These are phyloP conservation scores for Schizopygopsis malacanthus DNA, from an alignment of 2,797 vertebrate genomes.

Conservation along the genomic window DNA sequence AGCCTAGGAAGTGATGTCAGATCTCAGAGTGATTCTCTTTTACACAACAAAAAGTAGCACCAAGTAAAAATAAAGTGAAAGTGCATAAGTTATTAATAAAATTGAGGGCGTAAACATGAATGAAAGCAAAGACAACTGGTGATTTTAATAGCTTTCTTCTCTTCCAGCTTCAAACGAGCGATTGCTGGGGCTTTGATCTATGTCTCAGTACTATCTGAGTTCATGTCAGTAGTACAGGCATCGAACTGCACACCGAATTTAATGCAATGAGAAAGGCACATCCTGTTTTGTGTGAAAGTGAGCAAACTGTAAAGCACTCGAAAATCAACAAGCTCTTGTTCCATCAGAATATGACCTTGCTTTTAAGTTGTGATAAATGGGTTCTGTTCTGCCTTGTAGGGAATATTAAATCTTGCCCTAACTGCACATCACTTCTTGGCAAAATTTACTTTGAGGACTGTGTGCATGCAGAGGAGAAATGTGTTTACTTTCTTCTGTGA, in stretches of 20 bases:
- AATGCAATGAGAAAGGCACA: constrained; percentile 25
- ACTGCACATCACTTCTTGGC: constrained; percentile 40
- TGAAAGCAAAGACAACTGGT: constrained; percentile 51
- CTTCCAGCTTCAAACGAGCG: constrained; percentile 50
- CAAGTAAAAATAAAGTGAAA: not conserved
- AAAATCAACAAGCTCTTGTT: constrained; percentile 38
- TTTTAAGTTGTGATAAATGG: not conserved
- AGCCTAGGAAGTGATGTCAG: constrained; percentile 18
- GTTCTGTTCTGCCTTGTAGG: not conserved
- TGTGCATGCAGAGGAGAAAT: not conserved
- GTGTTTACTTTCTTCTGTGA: constrained; percentile 14
- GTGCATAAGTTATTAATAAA: constrained; percentile 47
- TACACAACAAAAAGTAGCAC: constrained; percentile 13
- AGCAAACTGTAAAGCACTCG: not conserved
- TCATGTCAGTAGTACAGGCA: constrained; percentile 29
- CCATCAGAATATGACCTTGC: constrained; percentile 34
- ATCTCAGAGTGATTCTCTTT: constrained; percentile 35
- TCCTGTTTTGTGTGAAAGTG: constrained; percentile 45
- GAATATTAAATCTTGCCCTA: constrained; percentile 24
- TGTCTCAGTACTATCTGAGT: constrained; percentile 38
- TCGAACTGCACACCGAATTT: constrained; percentile 40
- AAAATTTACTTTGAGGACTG: not conserved
- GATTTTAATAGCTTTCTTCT: constrained; percentile 53
- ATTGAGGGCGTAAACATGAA: constrained; percentile 48
- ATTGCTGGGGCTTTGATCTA: constrained; percentile 23